These are phyloP conservation scores for Lepidochitona cinerea DNA, from an alignment of 2,888 invertebrate genomes.

Conservation along the genomic window DNA sequence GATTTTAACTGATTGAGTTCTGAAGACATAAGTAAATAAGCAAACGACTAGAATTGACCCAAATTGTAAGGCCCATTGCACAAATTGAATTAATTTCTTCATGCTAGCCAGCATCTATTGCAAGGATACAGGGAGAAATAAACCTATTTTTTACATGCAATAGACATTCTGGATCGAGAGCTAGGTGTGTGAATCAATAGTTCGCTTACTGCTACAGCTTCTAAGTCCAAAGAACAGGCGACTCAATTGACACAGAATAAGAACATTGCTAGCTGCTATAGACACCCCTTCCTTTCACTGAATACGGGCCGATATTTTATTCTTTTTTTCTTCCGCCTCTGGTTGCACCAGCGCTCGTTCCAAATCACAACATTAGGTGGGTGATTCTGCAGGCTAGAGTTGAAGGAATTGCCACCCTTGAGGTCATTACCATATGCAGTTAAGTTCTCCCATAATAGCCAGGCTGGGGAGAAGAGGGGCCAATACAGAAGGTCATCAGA, in stretches of 20 bases:
- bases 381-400: not conserved
- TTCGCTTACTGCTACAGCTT: too few species aligned
- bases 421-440: constrained; percentile 8
- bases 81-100: constrained; percentile 5
- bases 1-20: too few species aligned
- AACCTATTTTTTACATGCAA: too few species aligned
- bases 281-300: too few species aligned
- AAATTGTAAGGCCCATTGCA: not conserved
- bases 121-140: too few species aligned
- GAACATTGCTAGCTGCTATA: too few species aligned
- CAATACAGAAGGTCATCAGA: not conserved
- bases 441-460: not conserved
- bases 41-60: constrained; percentile 2
- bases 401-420: not conserved
- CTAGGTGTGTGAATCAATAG: constrained; percentile 5
- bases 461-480: not conserved
- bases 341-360: not conserved
- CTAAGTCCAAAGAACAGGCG: not conserved
- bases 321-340: too few species aligned
- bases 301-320: too few species aligned
- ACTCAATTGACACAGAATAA: constrained; percentile 3
- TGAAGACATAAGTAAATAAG: constrained; percentile 1
- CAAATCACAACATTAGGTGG: not conserved
- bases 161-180: too few species aligned
- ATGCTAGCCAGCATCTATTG: not conserved